Percentiles rank a stretch among this genome's conserved stretches.
These are phyloP conservation scores for Pogonophryne albipinna DNA, from an alignment of 2,797 vertebrate species.

Conservation along the genomic window DNA sequence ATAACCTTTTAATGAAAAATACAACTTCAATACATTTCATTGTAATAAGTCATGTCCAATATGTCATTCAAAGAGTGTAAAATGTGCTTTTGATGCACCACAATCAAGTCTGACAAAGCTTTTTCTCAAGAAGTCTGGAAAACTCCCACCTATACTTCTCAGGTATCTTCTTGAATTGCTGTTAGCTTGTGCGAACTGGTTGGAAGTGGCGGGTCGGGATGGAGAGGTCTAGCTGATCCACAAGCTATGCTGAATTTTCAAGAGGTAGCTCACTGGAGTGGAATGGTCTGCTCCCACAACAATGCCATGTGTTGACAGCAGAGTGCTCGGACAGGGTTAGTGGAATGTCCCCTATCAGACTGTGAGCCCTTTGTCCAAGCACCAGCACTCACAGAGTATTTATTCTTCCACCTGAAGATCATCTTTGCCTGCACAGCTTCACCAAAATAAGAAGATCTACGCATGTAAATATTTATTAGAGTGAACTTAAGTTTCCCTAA, in stretches of 20 bases:
- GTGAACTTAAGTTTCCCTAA: not conserved
- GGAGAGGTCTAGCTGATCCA: conserved; percentile 62
- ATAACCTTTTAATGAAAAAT: too few species aligned
- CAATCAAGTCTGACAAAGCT: conserved; percentile 6
- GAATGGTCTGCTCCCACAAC: conserved; percentile 76
- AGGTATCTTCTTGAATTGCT: conserved; percentile 54
- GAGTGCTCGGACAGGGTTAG: conserved; percentile 69
- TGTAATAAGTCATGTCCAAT: too few species aligned
- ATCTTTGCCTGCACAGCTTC: conserved; percentile 35
- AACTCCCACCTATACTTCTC: conserved; percentile 27
- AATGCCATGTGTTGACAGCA: conserved; percentile 83
- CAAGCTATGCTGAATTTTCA: conserved; percentile 69
- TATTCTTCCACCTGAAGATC: conserved; percentile 66
- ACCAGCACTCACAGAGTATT: conserved; percentile 32
- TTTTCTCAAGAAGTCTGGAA: conserved; percentile 12
- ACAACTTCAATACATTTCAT: not conserved
- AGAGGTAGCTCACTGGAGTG: conserved; percentile 75
- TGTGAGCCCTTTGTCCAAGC: conserved; percentile 61
- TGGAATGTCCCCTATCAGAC: conserved; percentile 78
- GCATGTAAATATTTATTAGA: not conserved
- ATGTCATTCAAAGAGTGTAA: not conserved
- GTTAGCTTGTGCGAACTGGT: conserved; percentile 30
- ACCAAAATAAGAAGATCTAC: conserved; percentile 4
- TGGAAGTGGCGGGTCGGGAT: conserved; percentile 48
- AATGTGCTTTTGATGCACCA: not conserved